Conservation (phyloP, 2,888 invertebrate species). For the Amphimallon solstitiale region DNA sequence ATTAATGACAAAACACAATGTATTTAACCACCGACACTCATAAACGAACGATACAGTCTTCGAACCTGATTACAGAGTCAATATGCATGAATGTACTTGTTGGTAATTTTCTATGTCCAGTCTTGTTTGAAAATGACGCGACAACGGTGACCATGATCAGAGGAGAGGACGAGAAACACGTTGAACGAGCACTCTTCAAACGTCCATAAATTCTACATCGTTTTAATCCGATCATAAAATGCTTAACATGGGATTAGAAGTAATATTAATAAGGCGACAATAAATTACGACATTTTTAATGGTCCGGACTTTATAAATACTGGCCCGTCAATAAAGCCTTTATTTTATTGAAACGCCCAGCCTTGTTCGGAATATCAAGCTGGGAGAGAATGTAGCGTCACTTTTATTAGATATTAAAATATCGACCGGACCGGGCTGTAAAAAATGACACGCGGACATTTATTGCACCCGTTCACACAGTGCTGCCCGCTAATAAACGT, state of each 20-base stretch:
- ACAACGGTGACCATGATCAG: too few relatives aligned
- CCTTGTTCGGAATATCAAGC: slow-evolving; percentile 57
- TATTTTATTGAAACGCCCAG: slow-evolving; percentile 51
- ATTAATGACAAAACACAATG: too few relatives aligned
- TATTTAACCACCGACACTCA: too few relatives aligned
- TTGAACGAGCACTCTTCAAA: not conserved
- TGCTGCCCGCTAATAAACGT: slow-evolving; percentile 38
- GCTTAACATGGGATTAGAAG: slow-evolving; percentile 45
- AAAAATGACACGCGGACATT: slow-evolving; percentile 58
- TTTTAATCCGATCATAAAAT: slow-evolving; percentile 43
- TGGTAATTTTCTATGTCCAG: too few relatives aligned
- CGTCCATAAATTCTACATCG: slow-evolving; percentile 20
- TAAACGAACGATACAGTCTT: too few relatives aligned
- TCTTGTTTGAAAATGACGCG: too few relatives aligned
- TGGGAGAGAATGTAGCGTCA: slow-evolving; percentile 56
- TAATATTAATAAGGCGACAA: slow-evolving; percentile 45
- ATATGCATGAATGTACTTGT: too few relatives aligned
- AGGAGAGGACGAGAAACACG: too few relatives aligned
- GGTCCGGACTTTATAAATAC: slow-evolving; percentile 46
- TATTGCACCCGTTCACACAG: slow-evolving; percentile 49
- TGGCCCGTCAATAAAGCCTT: slow-evolving; percentile 53
- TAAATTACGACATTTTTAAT: slow-evolving; percentile 49
- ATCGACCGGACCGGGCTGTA: slow-evolving; percentile 55
- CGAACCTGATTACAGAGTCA: too few relatives aligned
- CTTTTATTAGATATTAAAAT: slow-evolving; percentile 62